Evolutionary conservation across 2,888 invertebrate genomes (phyloP), one percentile per base, ranked within the genome.

Genomic region (Noctua pronuba): DNA sequence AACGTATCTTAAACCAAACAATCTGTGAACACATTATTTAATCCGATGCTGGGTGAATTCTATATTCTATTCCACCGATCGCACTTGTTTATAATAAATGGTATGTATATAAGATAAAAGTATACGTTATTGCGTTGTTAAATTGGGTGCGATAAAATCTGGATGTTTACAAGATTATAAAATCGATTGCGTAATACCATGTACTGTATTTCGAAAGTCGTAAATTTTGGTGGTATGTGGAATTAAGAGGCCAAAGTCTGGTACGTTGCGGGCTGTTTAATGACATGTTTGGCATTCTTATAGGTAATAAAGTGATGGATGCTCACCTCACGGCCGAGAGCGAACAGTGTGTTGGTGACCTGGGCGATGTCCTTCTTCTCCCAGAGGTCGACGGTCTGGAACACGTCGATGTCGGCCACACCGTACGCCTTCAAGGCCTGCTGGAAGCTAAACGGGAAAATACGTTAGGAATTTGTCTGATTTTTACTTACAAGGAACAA

Each of bases 361-460:
- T 98, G 98, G 38, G 98, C 97, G 91, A 99, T 98, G 95, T 99
- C 99, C 95, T 98, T 99, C 97, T 98, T 98, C 95, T 99, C 99
- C 97, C 98, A 99, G 73, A 99, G 97, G 94, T 99, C 99, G 71
- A 99, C 99, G 10, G 99, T 99, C 96, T 99, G 99, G 98, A 99
- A 99, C 75, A 99, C 98, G 95, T 99, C 99, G 84, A 98, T 97
- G 93, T 99, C 99, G 73, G 97, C 96, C 28, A 99, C 99, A 83
- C 99, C 99, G 94, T 99, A 98, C 0, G 97, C 97, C 94, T 98
- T 98, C 89, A 98, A 97, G 21, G 99, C 99, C 76, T 98, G 98
- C 94, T 99, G 98, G 97, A 99, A 99, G 97, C 97, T 97, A 67
- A 73, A 77, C 8, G 1, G 3, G 13, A 66, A 74, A 64, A 74